Percentiles rank a stretch among this genome's conserved stretches.
Conservation (phyloP, 2,113 vertebrate genomes). For the Coptodon bakossiorum region DNA sequence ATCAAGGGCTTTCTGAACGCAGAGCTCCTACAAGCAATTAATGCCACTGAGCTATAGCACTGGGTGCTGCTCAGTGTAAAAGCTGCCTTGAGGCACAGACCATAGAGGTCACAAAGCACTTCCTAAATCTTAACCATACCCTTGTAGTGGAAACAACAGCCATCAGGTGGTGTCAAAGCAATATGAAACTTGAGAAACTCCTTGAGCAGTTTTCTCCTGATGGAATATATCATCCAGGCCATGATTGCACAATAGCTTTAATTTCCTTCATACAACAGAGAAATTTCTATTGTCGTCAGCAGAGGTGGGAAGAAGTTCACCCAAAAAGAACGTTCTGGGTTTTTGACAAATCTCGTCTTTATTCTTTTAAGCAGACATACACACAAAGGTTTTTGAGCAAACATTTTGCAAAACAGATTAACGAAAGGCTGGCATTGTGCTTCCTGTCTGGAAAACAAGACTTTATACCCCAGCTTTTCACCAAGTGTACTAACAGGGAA, state of each 20-base stretch:
- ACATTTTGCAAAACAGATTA: conserved; percentile 6
- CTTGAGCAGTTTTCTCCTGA: background rate
- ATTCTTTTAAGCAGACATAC: conserved; percentile 9
- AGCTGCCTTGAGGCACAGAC: conserved; percentile 22
- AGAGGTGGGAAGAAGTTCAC: conserved; percentile 24
- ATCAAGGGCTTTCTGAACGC: conserved; percentile 46
- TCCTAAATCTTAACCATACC: conserved; percentile 39
- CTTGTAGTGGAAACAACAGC: conserved; percentile 28
- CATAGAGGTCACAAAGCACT: conserved; percentile 39
- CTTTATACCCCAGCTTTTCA: background rate
- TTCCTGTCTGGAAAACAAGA: background rate
- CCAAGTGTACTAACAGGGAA: background rate
- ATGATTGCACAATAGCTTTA: conserved; percentile 2
- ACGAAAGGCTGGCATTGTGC: background rate
- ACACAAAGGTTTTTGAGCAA: background rate
- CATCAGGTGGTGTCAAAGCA: conserved; percentile 31
- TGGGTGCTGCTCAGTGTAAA: conserved; percentile 28
- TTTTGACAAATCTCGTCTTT: background rate
- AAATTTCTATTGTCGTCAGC: background rate
- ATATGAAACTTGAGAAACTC: conserved; percentile 28
- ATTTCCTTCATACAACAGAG: background rate
- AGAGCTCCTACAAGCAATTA: conserved; percentile 44
- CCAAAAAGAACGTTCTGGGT: background rate
- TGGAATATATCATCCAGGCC: background rate
- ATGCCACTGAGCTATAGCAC: conserved; percentile 6